These are phyloP conservation scores for Laspeyria flexula DNA, from an alignment of 2,888 invertebrate genomes.

Conservation along the genomic window DNA sequence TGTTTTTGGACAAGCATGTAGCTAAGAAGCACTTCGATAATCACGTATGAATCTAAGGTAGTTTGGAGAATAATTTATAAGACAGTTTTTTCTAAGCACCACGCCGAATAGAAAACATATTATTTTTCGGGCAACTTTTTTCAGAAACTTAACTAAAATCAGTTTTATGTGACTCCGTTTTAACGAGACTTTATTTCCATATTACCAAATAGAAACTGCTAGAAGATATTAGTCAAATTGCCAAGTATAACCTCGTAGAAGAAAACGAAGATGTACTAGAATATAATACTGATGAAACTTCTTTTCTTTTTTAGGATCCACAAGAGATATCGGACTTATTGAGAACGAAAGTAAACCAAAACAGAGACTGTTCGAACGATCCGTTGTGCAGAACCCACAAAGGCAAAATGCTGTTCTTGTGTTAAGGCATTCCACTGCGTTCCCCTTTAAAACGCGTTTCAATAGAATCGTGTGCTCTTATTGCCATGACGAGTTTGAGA, in stretches of 20 bases:
- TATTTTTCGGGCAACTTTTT: no score
- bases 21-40: constrained; percentile 82
- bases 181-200: neutral
- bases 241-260: neutral
- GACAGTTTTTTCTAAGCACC: no score
- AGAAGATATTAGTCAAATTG: neutral
- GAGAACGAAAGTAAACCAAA: constrained; percentile 76
- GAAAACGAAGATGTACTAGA: constrained; percentile 48
- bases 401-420: constrained; percentile 79
- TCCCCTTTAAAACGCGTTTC: constrained; percentile 80
- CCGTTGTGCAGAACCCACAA: constrained; percentile 80
- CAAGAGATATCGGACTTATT: constrained; percentile 70
- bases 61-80: neutral
- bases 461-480: constrained; percentile 79
- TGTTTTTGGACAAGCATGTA: constrained; percentile 84
- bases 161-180: no score
- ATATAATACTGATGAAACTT: constrained; percentile 73
- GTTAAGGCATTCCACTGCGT: constrained; percentile 74
- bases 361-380: constrained; percentile 81
- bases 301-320: constrained; percentile 82
- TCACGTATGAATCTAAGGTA: constrained; percentile 41
- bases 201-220: neutral
- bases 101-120: no score
- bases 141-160: no score
- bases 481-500: constrained; percentile 78